These are phyloP conservation scores for Sitta carolinensis DNA, from an alignment of 2,797 vertebrate genomes.

Conservation along the genomic window DNA sequence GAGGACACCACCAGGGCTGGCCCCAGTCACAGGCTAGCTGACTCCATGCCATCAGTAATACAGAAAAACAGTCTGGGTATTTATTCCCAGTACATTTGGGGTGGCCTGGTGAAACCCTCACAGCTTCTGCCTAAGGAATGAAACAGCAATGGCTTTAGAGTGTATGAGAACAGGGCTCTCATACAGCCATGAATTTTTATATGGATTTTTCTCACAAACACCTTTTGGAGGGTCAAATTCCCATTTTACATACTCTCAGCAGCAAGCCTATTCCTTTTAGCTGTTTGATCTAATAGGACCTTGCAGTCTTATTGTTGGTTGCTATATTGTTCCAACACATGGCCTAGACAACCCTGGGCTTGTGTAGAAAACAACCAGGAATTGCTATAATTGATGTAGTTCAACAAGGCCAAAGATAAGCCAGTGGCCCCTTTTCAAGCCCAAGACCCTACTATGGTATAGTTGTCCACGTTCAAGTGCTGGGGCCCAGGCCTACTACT, in stretches of 20 bases:
- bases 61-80: not conserved
- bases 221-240: not conserved
- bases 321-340: not conserved
- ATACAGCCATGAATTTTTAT: not conserved
- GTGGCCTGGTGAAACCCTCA: not conserved
- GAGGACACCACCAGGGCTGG: not conserved
- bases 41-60: not conserved
- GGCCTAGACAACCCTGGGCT: not conserved
- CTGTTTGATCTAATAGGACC: not conserved
- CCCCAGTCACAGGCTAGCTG: not conserved
- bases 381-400: not conserved
- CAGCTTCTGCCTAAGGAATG: not conserved
- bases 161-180: not conserved
- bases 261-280: not conserved
- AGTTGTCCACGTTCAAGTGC: not conserved
- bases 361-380: not conserved
- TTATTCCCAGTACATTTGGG: not conserved
- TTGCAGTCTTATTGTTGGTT: not conserved
- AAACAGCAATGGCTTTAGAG: not conserved
- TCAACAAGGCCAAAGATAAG: not conserved
- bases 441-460: not conserved
- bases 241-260: not conserved
- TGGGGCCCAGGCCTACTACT: not conserved
- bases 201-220: not conserved
- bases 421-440: not conserved